Base-by-base conservation (phyloP, 2,113 vertebrate species). In the Austrofundulus limnaeus region DNA sequence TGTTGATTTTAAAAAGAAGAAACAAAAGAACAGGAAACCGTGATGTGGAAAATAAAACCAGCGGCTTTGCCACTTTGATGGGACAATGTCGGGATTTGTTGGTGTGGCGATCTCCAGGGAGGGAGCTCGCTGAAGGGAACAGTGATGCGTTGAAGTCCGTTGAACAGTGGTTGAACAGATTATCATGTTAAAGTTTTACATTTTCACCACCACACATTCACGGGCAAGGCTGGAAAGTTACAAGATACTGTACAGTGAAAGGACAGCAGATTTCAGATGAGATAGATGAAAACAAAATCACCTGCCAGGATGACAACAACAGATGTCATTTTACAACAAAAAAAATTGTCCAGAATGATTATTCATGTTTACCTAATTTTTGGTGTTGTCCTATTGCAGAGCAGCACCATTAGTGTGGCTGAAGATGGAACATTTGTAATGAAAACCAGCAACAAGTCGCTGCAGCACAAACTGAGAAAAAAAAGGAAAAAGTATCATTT, bases 11-110 rank as follows among this genome's bases (percentile, higher is more conserved):
- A 89, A 85, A 72, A 75, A 46, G 43, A 72, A 87, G 81, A 88
- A 88, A 80, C 84, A 77, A 86, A 89, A 80, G 77, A 88, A 89
- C 87, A 86, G 82, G 77, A 74, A 66, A 24, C 84, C 88, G 89
- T 90, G 87, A 91, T 89, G 85, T 90, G 61, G 52, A 74, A 80
- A 87, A 90, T 84, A 85, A 88, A 90, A 89, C 81, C 80, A 84
- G 70, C 66, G 31, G 63, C 73, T 87, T 87, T 69, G 54, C 50
- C 55, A 76, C 80, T 91, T 88, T 88, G 85, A 91, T 83, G 82
- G 71, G 54, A 72, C 77, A 79, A 83, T 88, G 86, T 91, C 79
- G 89, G 84, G 72, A 89, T 76, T 88, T 90, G 91, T 88, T 86
- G 81, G 81, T 83, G 74, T 61, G 84, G 80, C 61, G 83, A 88